Conservation (phyloP, 2,797 vertebrate species). For the Parambassis ranga region DNA sequence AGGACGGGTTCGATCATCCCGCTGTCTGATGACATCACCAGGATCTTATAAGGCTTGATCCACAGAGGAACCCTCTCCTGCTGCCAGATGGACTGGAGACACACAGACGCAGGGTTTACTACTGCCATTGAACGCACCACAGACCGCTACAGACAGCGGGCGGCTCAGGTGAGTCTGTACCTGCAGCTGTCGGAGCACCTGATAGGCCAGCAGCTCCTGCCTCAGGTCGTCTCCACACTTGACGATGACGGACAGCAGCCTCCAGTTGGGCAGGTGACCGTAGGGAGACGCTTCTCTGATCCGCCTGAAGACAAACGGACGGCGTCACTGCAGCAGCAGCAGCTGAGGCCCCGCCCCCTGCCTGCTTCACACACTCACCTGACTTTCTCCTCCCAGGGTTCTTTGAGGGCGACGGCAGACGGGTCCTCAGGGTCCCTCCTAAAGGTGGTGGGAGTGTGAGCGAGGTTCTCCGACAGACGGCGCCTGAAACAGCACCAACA, state of each 20-base stretch:
- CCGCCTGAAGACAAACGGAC: slow-evolving; percentile 76
- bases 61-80: slow-evolving; percentile 92
- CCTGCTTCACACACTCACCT: slow-evolving; percentile 69
- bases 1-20: slow-evolving; percentile 97
- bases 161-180: slow-evolving; percentile 57
- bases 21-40: slow-evolving; percentile 95
- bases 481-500: slow-evolving; percentile 72
- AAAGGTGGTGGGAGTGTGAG: slow-evolving; percentile 91
- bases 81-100: slow-evolving; percentile 88
- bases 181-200: slow-evolving; percentile 94
- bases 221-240: slow-evolving; percentile 95
- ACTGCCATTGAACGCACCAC: no score
- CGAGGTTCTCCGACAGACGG: slow-evolving; percentile 92
- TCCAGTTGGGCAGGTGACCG: slow-evolving; percentile 91
- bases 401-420: slow-evolving; percentile 93
- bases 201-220: slow-evolving; percentile 93
- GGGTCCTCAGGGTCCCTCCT: slow-evolving; percentile 92
- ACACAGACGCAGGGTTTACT: background rate
- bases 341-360: no score
- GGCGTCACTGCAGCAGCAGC: background rate
- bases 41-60: slow-evolving; percentile 97
- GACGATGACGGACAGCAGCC: slow-evolving; percentile 93
- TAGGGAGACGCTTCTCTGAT: slow-evolving; percentile 94
- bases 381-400: slow-evolving; percentile 97
- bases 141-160: no score